Conservation (phyloP, 2,797 vertebrate genomes). For the Gymnopithys bicolor region DNA sequence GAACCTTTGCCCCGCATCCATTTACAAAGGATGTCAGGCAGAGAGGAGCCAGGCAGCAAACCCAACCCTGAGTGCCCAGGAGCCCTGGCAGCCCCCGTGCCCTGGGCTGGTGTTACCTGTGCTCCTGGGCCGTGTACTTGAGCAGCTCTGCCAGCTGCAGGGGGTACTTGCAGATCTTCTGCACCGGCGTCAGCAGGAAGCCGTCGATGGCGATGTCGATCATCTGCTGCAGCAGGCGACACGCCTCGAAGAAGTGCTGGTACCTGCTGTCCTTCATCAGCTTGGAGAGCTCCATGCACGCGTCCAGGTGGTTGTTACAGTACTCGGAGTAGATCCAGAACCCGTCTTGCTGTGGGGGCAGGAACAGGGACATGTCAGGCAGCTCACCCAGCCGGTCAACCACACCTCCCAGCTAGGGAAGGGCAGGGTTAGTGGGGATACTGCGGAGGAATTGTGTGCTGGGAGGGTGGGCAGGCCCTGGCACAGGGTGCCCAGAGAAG, state of each 20-base stretch:
- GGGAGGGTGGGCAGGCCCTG: not conserved
- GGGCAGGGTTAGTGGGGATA: not conserved
- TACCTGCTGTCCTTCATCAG: constrained; percentile 97
- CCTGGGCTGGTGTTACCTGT: constrained; percentile 82
- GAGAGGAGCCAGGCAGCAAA: not conserved
- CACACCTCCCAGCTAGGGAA: not conserved
- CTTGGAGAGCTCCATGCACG: constrained; percentile 98
- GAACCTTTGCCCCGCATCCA: not conserved
- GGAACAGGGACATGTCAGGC: not conserved
- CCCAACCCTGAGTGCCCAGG: no score
- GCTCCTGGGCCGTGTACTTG: constrained; percentile 97
- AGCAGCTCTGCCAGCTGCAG: constrained; percentile 96
- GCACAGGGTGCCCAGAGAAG: not conserved
- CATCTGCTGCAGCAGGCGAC: constrained; percentile 97
- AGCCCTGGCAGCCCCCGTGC: not conserved
- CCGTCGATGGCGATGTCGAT: constrained; percentile 98
- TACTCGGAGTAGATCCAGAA: constrained; percentile 99
- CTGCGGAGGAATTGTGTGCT: not conserved
- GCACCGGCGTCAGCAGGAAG: constrained; percentile 96
- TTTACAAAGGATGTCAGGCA: not conserved
- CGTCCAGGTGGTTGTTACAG: constrained; percentile 98
- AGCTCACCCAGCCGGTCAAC: fast-evolving
- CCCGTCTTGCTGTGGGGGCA: constrained; percentile 90
- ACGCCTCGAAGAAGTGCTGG: constrained; percentile 98
- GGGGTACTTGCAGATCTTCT: constrained; percentile 99